These are phyloP conservation scores for Dendrocincla tyrannina DNA, from an alignment of 2,797 vertebrate genomes.

Conservation along the genomic window DNA sequence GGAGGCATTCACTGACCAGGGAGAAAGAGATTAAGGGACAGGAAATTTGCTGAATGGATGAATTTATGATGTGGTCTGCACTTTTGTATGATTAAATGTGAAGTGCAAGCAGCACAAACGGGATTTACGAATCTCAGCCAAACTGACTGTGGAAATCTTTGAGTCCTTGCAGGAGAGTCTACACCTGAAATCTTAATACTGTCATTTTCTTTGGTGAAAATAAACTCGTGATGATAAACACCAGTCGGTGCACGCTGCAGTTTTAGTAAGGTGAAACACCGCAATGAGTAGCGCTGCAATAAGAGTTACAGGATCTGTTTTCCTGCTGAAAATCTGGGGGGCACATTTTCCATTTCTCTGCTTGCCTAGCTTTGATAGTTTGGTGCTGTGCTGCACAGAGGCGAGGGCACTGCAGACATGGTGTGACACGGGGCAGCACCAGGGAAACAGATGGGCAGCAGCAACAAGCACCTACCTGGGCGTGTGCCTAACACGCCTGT, in stretches of 20 bases:
- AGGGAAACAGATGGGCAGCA: neutral
- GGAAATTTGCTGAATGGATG: conserved; percentile 51
- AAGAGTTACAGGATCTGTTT: neutral
- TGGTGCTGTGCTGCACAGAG: neutral
- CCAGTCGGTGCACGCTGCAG: neutral
- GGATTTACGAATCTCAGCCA: neutral
- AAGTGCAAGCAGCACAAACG: conserved; percentile 10
- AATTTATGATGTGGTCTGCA: conserved; percentile 22
- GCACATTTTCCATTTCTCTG: neutral
- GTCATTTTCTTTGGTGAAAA: neutral
- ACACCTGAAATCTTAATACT: neutral
- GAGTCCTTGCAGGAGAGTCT: neutral
- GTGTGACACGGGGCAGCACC: neutral
- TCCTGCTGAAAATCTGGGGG: neutral
- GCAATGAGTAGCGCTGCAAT: neutral
- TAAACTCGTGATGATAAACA: neutral
- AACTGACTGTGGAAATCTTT: conserved; percentile 5
- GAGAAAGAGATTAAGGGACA: conserved; percentile 46
- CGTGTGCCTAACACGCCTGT: neutral
- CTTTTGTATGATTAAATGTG: conserved; percentile 10
- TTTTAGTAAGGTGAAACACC: neutral
- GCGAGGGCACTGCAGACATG: neutral
- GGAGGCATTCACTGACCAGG: neutral
- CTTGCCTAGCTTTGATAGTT: neutral
- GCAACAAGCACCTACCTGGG: neutral